These are phyloP conservation scores for Spodoptera litura DNA, from an alignment of 1,140 invertebrate species.

Conservation along the genomic window DNA sequence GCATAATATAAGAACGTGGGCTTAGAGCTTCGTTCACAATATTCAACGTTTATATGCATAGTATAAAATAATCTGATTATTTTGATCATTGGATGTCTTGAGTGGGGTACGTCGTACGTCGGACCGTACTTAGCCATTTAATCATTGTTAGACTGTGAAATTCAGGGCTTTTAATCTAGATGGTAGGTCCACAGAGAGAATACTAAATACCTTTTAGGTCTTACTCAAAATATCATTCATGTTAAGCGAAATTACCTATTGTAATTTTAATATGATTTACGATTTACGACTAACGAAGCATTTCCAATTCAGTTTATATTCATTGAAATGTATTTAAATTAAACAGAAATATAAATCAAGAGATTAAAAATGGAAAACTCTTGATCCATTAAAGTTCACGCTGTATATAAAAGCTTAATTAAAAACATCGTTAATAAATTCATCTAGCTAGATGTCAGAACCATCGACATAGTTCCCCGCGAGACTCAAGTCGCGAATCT, in stretches of 20 bases:
- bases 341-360: slow-evolving; percentile 11
- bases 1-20: slow-evolving; percentile 11
- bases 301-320: background rate
- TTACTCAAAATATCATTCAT: background rate
- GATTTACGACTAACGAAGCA: background rate
- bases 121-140: background rate
- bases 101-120: background rate
- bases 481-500: slow-evolving; percentile 66
- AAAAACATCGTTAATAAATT: slow-evolving; percentile 42
- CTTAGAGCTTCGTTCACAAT: slow-evolving; percentile 7
- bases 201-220: background rate
- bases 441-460: slow-evolving; percentile 45
- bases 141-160: slow-evolving; percentile 6
- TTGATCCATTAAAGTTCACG: background rate
- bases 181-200: background rate
- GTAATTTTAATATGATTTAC: background rate
- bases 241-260: background rate
- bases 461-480: slow-evolving; percentile 46
- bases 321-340: background rate
- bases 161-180: slow-evolving; percentile 4
- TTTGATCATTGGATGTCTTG: slow-evolving; percentile 7
- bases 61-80: slow-evolving; percentile 26
- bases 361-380: background rate
- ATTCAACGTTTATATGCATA: slow-evolving; percentile 27
- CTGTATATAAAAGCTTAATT: slow-evolving; percentile 42